Conservation (phyloP, 2,797 vertebrate genomes). For the Coendou prehensilis region DNA sequence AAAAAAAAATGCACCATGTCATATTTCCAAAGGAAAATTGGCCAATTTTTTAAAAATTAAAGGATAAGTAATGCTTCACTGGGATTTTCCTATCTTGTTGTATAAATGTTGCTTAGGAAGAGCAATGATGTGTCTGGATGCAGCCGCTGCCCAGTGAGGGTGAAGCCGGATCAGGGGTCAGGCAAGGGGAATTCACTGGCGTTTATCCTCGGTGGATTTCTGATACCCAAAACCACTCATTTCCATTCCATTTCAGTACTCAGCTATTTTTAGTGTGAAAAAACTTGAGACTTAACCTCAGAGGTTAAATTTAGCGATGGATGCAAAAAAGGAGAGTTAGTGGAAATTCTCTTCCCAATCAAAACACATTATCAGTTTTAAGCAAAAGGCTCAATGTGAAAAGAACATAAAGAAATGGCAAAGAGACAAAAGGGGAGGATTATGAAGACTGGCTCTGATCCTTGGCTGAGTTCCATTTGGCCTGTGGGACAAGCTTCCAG, state of each 20-base stretch:
- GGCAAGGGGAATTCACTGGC: background rate
- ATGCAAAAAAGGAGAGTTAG: background rate
- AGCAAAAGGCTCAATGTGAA: background rate
- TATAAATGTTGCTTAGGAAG: background rate
- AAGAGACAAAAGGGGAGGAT: background rate
- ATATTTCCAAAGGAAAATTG: constrained; percentile 55
- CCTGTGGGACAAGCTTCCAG: background rate
- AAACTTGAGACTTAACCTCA: constrained; percentile 59
- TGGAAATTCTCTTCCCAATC: constrained; percentile 50
- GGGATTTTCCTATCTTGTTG: background rate
- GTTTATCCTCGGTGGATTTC: background rate
- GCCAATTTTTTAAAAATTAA: constrained; percentile 50
- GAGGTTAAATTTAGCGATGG: constrained; percentile 65
- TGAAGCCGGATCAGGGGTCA: background rate
- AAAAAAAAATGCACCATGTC: background rate
- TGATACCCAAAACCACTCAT: constrained; percentile 31
- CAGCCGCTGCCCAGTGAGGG: no score
- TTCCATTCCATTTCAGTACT: background rate
- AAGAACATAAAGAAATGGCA: background rate
- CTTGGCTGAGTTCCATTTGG: constrained; percentile 56
- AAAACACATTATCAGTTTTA: constrained; percentile 19
- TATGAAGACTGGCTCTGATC: constrained; percentile 1
- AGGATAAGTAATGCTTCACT: background rate
- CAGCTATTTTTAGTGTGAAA: constrained; percentile 73
- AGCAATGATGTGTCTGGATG: no score